Percentiles rank a stretch among this genome's conserved stretches.
phyloP scores from a whole-genome alignment of 2,888 invertebrate genomes.

The Brenthis daphne region DNA sequence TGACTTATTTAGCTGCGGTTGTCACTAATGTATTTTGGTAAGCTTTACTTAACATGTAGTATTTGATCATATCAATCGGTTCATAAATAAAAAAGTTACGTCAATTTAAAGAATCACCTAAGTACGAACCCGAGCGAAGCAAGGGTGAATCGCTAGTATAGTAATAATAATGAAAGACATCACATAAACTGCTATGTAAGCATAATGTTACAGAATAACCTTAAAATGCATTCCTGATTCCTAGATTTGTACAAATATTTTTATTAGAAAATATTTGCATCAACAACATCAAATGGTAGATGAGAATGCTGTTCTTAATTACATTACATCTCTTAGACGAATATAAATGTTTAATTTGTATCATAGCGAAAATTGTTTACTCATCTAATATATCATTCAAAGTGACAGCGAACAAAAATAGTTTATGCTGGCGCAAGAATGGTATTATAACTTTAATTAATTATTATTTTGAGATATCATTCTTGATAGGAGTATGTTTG shows the following conservation, averaged over 20 bases:
- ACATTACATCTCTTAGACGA: conserved; percentile 10
- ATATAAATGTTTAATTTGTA: background rate
- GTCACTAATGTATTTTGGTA: too few relatives aligned
- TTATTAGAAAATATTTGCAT: conserved; percentile 5
- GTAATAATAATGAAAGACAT: too few relatives aligned
- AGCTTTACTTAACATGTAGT: too few relatives aligned
- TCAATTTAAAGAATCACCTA: too few relatives aligned
- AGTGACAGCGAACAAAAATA: conserved; percentile 19
- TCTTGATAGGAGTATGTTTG: too few relatives aligned
- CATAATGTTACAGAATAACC: background rate
- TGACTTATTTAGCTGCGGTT: too few relatives aligned
- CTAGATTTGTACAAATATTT: background rate
- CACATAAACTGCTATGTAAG: too few relatives aligned
- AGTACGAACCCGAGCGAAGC: too few relatives aligned
- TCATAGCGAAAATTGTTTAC: conserved; percentile 15
- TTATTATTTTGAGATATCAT: too few relatives aligned
- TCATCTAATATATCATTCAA: conserved; percentile 23
- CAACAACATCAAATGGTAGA: conserved; percentile 2
- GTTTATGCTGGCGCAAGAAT: background rate
- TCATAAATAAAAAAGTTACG: too few relatives aligned
- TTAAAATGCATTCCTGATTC: background rate
- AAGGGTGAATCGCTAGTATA: too few relatives aligned
- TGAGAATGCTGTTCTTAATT: conserved; percentile 19
- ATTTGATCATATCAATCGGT: too few relatives aligned
- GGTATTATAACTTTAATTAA: background rate